A percentile compares a stretch with the other conserved stretches of the same genome.
These are phyloP conservation scores for Sebastes fasciatus DNA, from an alignment of 2,113 vertebrate genomes.

Conservation along the genomic window DNA sequence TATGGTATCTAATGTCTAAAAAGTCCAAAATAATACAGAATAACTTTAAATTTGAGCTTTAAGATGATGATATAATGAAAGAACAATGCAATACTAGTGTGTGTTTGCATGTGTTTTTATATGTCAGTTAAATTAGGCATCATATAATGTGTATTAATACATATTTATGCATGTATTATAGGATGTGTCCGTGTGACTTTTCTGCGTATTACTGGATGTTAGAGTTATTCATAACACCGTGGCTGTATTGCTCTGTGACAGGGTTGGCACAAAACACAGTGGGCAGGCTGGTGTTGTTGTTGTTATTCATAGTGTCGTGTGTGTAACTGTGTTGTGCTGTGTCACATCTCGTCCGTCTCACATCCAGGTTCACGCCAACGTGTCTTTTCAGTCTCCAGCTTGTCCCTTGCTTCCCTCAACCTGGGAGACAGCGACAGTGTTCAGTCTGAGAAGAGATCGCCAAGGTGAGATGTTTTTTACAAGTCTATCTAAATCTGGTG, in stretches of 20 bases:
- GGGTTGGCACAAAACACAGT: constrained; percentile 72
- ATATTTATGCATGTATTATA: neutral
- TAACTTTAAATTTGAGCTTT: neutral
- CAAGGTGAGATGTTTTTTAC: constrained; percentile 86
- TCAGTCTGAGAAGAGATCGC: constrained; percentile 93
- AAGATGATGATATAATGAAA: neutral
- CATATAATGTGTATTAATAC: neutral
- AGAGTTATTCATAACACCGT: neutral
- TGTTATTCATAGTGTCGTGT: constrained; percentile 59
- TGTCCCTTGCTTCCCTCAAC: constrained; percentile 95
- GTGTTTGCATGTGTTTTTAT: neutral
- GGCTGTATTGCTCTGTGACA: constrained; percentile 35
- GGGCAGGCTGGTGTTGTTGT: constrained; percentile 73
- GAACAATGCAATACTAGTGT: constrained; percentile 2
- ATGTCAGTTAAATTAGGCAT: neutral
- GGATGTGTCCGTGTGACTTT: neutral
- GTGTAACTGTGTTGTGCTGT: constrained; percentile 72
- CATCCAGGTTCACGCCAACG: constrained; percentile 87
- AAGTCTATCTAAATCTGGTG: neutral
- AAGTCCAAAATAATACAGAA: neutral
- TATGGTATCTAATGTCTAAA: neutral
- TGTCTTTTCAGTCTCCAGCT: constrained; percentile 96
- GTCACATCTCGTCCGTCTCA: constrained; percentile 79
- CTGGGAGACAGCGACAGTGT: constrained; percentile 92
- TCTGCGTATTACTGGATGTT: neutral